Evolutionary conservation across 2,888 invertebrate genomes (phyloP).

Genomic region (Empis stercorea): DNA sequence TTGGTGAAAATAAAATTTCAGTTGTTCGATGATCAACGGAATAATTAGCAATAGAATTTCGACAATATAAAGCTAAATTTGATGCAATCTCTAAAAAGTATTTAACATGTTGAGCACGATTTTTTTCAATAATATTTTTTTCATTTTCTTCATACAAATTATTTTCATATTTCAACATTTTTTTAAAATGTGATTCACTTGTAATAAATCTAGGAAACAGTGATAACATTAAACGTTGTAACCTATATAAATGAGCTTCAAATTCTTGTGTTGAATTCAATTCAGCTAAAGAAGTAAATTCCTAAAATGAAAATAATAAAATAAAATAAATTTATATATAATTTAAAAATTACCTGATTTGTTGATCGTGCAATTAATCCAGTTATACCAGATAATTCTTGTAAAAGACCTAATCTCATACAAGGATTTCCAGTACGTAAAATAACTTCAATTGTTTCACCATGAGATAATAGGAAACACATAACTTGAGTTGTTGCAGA

Average conservation of each 20-base stretch:
- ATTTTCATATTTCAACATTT: slow-evolving; percentile 25
- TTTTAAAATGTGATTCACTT: slow-evolving; percentile 31
- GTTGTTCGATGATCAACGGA: slow-evolving; percentile 41
- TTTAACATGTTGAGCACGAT: slow-evolving; percentile 35
- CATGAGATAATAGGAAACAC: slow-evolving; percentile 65
- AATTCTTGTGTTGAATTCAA: slow-evolving; percentile 36
- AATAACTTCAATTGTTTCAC: slow-evolving; percentile 67
- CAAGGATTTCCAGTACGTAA: slow-evolving; percentile 56
- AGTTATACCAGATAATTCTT: slow-evolving; percentile 65
- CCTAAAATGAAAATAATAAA: slow-evolving; percentile 21
- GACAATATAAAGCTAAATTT: slow-evolving; percentile 56
- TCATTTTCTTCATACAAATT: slow-evolving; percentile 17
- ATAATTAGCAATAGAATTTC: slow-evolving; percentile 49
- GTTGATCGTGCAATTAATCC: slow-evolving; percentile 60
- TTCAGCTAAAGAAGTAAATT: slow-evolving; percentile 24
- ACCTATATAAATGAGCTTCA: slow-evolving; percentile 48
- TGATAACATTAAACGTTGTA: slow-evolving; percentile 62
- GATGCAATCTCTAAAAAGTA: slow-evolving; percentile 50
- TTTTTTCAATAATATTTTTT: slow-evolving; percentile 9
- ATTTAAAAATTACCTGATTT: slow-evolving; percentile 32
- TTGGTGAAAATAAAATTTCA: slow-evolving; percentile 42
- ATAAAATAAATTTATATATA: too few species aligned
- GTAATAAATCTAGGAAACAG: slow-evolving; percentile 58
- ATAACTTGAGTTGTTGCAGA: slow-evolving; percentile 70
- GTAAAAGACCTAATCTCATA: slow-evolving; percentile 50